A percentile compares a stretch with the other conserved stretches of the same genome.
Conservation (phyloP, 2,888 invertebrate species). For the Ethmia dodecea region DNA sequence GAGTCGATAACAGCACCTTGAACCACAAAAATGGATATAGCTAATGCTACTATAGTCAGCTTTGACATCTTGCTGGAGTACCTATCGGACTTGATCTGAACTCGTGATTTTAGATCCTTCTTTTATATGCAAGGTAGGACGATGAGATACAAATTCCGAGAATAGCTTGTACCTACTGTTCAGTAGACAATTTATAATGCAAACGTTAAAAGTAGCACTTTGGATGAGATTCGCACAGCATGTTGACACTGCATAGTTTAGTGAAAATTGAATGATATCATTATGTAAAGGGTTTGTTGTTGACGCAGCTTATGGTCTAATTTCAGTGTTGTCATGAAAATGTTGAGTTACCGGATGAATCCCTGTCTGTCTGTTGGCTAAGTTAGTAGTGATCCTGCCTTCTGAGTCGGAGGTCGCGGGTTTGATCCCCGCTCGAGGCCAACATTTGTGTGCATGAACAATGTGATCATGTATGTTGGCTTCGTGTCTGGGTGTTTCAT, state of each 20-base stretch:
- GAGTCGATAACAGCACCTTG: constrained; percentile 31
- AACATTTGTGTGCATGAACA: too few species aligned
- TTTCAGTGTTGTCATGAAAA: too few species aligned
- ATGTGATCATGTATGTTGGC: too few species aligned
- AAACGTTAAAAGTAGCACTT: constrained; percentile 36
- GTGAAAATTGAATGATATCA: constrained; percentile 23
- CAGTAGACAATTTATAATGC: constrained; percentile 30
- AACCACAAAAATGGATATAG: constrained; percentile 25
- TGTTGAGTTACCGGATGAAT: too few species aligned
- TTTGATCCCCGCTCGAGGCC: too few species aligned
- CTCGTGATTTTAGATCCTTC: constrained; percentile 41
- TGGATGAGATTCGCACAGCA: constrained; percentile 34
- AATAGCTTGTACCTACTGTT: constrained; percentile 35
- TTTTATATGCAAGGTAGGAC: too few species aligned
- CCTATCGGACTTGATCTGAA: constrained; percentile 25
- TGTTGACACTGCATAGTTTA: constrained; percentile 22
- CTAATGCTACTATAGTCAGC: constrained; percentile 25
- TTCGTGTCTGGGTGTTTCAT: too few species aligned
- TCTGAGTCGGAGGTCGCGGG: too few species aligned
- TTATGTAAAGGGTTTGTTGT: too few species aligned
- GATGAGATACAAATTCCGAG: constrained; percentile 36
- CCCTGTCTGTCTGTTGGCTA: too few species aligned
- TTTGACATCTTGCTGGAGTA: constrained; percentile 30
- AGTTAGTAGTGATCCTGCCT: too few species aligned
- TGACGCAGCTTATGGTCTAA: constrained; percentile 9